A percentile compares a stretch with the other conserved stretches of the same genome.
These are phyloP conservation scores for Euproctis similis DNA, from an alignment of 2,888 invertebrate species.

Conservation along the genomic window DNA sequence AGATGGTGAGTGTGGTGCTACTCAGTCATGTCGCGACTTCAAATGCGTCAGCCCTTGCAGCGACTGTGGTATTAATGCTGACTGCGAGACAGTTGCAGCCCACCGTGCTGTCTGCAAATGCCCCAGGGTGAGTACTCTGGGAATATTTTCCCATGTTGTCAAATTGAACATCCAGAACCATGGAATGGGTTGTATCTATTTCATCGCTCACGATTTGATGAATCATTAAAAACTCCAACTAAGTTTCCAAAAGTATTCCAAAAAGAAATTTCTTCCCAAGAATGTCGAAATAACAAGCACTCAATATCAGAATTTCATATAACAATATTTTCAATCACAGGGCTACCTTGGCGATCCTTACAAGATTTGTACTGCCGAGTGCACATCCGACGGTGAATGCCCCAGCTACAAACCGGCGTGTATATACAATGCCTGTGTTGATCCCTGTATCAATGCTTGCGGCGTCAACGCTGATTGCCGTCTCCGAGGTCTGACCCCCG, in stretches of 20 bases:
- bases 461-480: constrained; percentile 88
- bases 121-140: constrained; percentile 78
- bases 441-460: constrained; percentile 89
- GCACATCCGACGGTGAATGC: constrained; percentile 86
- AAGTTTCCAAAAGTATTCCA: no score
- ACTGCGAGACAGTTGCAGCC: constrained; percentile 83
- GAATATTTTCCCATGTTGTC: no score
- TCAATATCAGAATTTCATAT: no score
- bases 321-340: constrained; percentile 40
- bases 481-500: constrained; percentile 85
- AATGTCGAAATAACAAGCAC: no score
- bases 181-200: no score
- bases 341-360: constrained; percentile 87
- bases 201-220: no score
- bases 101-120: constrained; percentile 88
- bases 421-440: constrained; percentile 85
- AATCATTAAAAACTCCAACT: no score
- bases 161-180: no score
- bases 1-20: constrained; percentile 82
- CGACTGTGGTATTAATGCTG: constrained; percentile 86
- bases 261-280: no score
- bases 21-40: constrained; percentile 83
- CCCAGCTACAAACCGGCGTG: constrained; percentile 86
- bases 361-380: constrained; percentile 86
- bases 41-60: constrained; percentile 85